Evolutionary conservation across 1,140 invertebrate genomes (phyloP), one percentile per base, ranked within the genome.

Genomic region (Drosophila obscura): DNA sequence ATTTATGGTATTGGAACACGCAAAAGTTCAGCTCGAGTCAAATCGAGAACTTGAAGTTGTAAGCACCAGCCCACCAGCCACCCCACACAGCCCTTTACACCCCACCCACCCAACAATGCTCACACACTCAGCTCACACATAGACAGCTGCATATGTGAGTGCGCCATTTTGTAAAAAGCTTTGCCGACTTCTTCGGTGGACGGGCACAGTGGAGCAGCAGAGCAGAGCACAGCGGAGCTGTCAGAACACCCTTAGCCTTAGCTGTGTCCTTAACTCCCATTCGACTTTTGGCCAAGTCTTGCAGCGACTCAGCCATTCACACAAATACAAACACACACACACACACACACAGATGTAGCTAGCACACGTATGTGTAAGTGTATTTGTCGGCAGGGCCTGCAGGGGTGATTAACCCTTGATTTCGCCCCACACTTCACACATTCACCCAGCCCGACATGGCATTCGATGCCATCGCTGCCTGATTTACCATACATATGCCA

Each of bases 1-100:
- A 87, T 87, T 87, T 87, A 87, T 87, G 83, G 82, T 88, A 87
- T 87, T 87, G 66, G 78, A 85, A 82, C 82, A 85, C 82, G 82
- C 82, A 78, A 85, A 87, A 88, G 83, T 87, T 87, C 82, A 87
- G 83, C 72, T 79, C 66, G 62, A 87, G 83, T 88, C 78, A 82
- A 82, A 87, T 87, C 83, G 82, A 88, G 83, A 81, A 88, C 79
- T 81, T 77, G 63, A 84, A 84, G 80, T 85, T 77, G 81, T 66
- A 80, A 71, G 51, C 67, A 60, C 55, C 73, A 39, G 55, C 57
- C 26, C 16, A 0, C 16, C 16, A 16, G 16, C 22, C 2, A 4
- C 22, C 22, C 22, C 3, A 39, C 48, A 61, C 59, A 41, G 7
- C 31, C 8, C 31, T 7, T 9, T 3, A 63, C 8, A 35, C 11